Evolutionary conservation across 2,888 invertebrate genomes (phyloP), one percentile per base, ranked within the genome.

Genomic region (Trimorus sp.): DNA sequence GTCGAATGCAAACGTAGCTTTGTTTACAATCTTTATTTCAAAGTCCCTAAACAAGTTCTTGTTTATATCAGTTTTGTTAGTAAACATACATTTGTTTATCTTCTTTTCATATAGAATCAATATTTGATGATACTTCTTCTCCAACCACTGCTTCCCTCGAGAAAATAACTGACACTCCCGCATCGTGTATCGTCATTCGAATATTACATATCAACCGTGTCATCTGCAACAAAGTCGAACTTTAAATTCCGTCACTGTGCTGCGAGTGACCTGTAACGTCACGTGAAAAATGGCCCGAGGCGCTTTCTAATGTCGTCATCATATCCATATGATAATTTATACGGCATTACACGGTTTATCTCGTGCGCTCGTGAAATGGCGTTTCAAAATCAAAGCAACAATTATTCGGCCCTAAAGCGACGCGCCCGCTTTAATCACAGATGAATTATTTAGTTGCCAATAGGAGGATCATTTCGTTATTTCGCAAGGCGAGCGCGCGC

Each of bases 401-500:
- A 77, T 69, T 69, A 63, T 56, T 62, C 56, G 45, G 36, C 54
- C 68, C 58, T 40, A 66, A 73, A 74, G 69, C 60, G 53, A 74
- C 53, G 51, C 38, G 48, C 54, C 62, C 76, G 26, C 62, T 54
- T 69, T 80, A 80, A 80, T 70, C 56, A 65, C 48, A 54, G 59
- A 80, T 75, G 70, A 75, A 80, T 80, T 63, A 80, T 80, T 80
- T 75, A 80, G 63, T 59, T 75, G 51, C 45, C 79, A 62, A 70
- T 69, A 63, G 62, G 59, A 69, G n/a, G 45, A 65, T 68, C 36
- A 74, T 75, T 70, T 65, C 51, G 49, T 53, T 56, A 56, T 80
- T 74, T 74, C 63, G 74, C 54, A 79, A 74, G 26, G 26, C 36
- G 3, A n/a, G 60, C 49, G 65, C 54, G 59, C 65, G 66, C 54